Evolutionary conservation across 2,113 vertebrate species (phyloP).

Genomic region (Limanda limanda): DNA sequence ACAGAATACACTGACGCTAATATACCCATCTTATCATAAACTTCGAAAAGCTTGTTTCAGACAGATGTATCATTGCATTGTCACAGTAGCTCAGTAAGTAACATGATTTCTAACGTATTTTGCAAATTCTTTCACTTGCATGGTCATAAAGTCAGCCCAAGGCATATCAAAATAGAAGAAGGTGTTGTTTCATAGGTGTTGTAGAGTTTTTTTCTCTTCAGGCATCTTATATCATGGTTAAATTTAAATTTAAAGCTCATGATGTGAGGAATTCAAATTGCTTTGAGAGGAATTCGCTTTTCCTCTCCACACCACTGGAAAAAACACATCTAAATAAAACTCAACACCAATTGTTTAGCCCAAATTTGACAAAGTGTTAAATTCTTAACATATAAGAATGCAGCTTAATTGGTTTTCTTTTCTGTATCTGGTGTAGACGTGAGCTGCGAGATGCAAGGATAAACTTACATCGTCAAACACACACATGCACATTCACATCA

Average conservation of each 20-base stretch:
- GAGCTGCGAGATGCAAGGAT: neutral
- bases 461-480: neutral
- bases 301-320: neutral
- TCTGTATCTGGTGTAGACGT: too few relatives aligned
- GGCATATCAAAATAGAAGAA: neutral
- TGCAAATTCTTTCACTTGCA: too few relatives aligned
- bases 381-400: too few relatives aligned
- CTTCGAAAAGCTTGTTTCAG: too few relatives aligned
- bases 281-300: neutral
- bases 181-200: neutral
- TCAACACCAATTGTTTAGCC: too few relatives aligned
- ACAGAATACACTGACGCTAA: too few relatives aligned
- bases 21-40: too few relatives aligned
- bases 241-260: neutral
- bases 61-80: too few relatives aligned
- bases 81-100: too few relatives aligned
- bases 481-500: neutral
- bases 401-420: neutral
- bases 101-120: too few relatives aligned
- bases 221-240: neutral
- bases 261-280: neutral
- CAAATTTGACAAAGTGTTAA: too few relatives aligned
- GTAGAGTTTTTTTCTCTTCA: neutral
- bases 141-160: too few relatives aligned
- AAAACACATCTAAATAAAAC: neutral